Evolutionary conservation across 2,888 invertebrate genomes (phyloP).

Genomic region (Sminthurinus aureus): DNA sequence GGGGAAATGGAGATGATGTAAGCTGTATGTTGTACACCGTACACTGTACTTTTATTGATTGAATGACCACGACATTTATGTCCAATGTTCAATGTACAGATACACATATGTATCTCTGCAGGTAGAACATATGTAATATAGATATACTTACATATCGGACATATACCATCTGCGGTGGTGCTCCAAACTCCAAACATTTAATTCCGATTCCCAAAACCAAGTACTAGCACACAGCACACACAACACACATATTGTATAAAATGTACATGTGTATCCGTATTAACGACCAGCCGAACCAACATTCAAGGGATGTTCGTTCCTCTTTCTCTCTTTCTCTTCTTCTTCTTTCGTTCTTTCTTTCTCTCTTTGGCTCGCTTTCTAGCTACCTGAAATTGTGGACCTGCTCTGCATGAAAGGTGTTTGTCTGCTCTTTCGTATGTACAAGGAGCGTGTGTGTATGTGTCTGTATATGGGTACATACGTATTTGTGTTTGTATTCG

Average conservation of each 20-base stretch:
- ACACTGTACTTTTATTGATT: too few species aligned
- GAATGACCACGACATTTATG: too few species aligned
- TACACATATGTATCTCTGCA: neutral
- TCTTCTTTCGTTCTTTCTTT: slow-evolving; percentile 4
- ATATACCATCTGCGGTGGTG: slow-evolving; percentile 12
- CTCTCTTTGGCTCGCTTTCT: slow-evolving; percentile 3
- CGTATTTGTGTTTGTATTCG: neutral
- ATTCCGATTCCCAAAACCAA: slow-evolving; percentile 10
- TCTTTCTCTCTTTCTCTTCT: neutral
- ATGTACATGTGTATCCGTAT: too few species aligned
- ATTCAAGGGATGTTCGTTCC: neutral
- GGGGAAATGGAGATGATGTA: too few species aligned
- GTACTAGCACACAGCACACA: too few species aligned
- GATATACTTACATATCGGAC: neutral
- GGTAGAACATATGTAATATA: neutral
- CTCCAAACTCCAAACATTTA: neutral
- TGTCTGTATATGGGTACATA: neutral
- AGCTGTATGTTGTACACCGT: too few species aligned
- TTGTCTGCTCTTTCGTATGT: neutral
- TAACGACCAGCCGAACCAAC: neutral
- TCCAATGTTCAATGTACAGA: too few species aligned
- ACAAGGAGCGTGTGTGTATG: neutral
- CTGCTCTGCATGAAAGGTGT: slow-evolving; percentile 5
- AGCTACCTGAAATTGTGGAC: slow-evolving; percentile 15
- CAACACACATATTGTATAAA: too few species aligned